Conservation (phyloP, 2,888 invertebrate species). For the Creontiades dilutus region DNA sequence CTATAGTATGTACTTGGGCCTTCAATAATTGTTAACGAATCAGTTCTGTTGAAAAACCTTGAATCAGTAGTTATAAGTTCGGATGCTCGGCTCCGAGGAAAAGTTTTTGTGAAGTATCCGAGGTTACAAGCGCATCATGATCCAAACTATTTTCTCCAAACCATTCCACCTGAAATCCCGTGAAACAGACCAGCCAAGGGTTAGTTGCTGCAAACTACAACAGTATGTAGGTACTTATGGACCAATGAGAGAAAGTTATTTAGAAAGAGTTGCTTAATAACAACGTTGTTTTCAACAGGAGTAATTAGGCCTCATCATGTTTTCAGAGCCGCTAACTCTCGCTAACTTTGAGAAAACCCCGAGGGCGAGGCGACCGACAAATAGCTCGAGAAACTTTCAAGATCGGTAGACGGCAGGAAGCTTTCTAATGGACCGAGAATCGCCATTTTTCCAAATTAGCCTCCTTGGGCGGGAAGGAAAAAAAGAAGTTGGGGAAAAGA, state of each 20-base stretch:
- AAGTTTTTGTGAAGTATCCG: no score
- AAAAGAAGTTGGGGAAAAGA: neutral
- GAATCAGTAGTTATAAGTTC: no score
- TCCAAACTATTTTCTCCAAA: no score
- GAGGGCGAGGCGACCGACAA: neutral
- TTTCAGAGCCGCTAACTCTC: neutral
- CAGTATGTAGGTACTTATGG: conserved; percentile 4
- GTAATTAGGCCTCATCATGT: conserved; percentile 19
- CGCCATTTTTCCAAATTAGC: conserved; percentile 30
- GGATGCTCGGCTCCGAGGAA: no score
- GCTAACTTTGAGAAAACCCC: neutral
- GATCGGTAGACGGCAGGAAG: conserved; percentile 26
- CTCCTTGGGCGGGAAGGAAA: neutral
- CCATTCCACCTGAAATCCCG: no score
- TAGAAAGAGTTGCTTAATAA: neutral
- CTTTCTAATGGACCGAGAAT: neutral
- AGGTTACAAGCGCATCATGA: no score
- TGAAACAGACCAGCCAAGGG: no score
- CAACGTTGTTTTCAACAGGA: neutral
- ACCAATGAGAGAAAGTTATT: neutral
- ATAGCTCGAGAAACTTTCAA: neutral
- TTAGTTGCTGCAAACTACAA: neutral
- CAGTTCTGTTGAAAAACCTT: neutral
- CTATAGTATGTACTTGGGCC: neutral
- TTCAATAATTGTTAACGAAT: neutral